Percentiles rank a stretch among this genome's conserved stretches.
Conservation (phyloP, 2,797 vertebrate species). For the Sebastes matsubarae region DNA sequence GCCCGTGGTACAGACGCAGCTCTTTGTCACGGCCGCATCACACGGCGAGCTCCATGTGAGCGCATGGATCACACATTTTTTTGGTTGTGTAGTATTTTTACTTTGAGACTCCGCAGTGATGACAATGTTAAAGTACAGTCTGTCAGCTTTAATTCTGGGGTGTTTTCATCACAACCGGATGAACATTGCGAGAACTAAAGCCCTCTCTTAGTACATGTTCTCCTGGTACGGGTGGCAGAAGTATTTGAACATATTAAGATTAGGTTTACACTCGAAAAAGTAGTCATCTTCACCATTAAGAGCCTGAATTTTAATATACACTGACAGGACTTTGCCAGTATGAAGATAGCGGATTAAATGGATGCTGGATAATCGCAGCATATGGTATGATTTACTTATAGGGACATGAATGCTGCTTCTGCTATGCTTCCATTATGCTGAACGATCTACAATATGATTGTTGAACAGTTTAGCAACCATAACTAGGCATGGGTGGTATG, state of each 20-base stretch:
- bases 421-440: not conserved
- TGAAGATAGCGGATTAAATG: constrained; percentile 11
- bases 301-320: constrained; percentile 16
- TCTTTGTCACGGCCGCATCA: constrained; percentile 41
- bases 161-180: constrained; percentile 51
- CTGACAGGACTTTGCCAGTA: constrained; percentile 15
- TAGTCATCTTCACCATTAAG: constrained; percentile 13
- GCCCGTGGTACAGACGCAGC: constrained; percentile 28
- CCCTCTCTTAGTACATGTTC: constrained; percentile 19
- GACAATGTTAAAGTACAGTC: constrained; percentile 51
- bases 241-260: constrained; percentile 49
- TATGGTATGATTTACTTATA: not conserved
- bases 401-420: not conserved
- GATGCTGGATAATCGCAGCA: constrained; percentile 4
- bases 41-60: constrained; percentile 2
- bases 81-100: constrained; percentile 21
- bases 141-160: constrained; percentile 53
- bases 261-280: constrained; percentile 29
- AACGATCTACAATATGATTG: not conserved
- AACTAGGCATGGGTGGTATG: not conserved
- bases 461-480: not conserved
- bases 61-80: constrained; percentile 33
- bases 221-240: not conserved
- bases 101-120: constrained; percentile 29
- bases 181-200: constrained; percentile 32